Conservation (phyloP, 2,888 invertebrate species). For the Drosophila birchii region DNA sequence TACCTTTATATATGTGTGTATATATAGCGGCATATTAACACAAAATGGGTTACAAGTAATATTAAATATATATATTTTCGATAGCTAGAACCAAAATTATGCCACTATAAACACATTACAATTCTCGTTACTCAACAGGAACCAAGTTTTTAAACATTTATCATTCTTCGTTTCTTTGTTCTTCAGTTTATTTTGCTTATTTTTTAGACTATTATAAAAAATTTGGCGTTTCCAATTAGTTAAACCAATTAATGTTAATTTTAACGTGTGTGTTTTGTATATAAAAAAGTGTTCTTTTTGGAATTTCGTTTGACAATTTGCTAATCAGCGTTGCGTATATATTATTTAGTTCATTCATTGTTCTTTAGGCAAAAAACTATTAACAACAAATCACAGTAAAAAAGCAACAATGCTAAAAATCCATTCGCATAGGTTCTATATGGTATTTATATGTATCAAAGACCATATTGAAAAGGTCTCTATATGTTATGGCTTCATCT, state of each 20-base stretch:
- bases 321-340: constrained; percentile 54
- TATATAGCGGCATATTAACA: constrained; percentile 33
- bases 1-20: constrained; percentile 34
- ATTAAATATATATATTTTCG: constrained; percentile 10
- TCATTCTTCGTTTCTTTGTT: constrained; percentile 33
- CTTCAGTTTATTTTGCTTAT: constrained; percentile 9
- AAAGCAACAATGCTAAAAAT: constrained; percentile 73
- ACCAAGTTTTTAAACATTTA: constrained; percentile 68
- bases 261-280: constrained; percentile 4
- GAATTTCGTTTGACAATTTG: constrained; percentile 54
- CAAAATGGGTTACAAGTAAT: neutral
- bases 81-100: constrained; percentile 34
- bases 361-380: constrained; percentile 66
- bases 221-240: constrained; percentile 51
- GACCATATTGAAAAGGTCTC: neutral
- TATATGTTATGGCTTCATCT: constrained; percentile 28
- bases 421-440: constrained; percentile 34
- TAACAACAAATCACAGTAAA: constrained; percentile 79
- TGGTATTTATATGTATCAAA: constrained; percentile 14
- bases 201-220: constrained; percentile 47
- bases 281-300: constrained; percentile 38
- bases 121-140: constrained; percentile 65
- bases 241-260: constrained; percentile 39
- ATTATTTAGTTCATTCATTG: constrained; percentile 49
- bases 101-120: constrained; percentile 46